phyloP scores from a whole-genome alignment of 2,888 invertebrate genomes.

The Ochlodes sylvanus region DNA sequence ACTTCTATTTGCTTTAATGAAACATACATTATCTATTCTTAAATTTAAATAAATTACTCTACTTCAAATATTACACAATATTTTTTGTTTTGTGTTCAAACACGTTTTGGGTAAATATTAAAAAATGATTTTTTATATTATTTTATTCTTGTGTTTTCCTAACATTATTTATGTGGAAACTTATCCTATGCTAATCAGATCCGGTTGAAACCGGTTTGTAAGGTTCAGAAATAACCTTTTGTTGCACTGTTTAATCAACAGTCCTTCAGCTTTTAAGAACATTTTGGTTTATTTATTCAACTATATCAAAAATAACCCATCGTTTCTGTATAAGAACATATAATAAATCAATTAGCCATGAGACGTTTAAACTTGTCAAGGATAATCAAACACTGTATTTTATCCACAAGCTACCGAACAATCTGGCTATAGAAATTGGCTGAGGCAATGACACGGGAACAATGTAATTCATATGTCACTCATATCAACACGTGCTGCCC shows the following conservation, averaged over 20 bases:
- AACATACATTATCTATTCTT: background rate
- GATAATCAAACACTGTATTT: constrained; percentile 1
- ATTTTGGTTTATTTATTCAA: background rate
- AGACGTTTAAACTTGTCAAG: background rate
- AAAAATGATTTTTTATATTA: too few species aligned
- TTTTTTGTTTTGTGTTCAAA: background rate
- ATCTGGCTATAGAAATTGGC: constrained; percentile 30
- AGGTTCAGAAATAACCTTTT: too few species aligned
- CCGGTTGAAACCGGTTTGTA: too few species aligned
- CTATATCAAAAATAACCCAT: background rate
- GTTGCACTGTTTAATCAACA: too few species aligned
- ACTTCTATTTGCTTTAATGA: background rate
- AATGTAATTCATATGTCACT: constrained; percentile 64
- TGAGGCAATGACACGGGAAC: constrained; percentile 47
- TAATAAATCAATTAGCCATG: background rate
- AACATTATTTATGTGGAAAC: too few species aligned
- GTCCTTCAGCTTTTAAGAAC: too few species aligned
- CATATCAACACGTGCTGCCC: constrained; percentile 59
- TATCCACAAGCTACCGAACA: constrained; percentile 31
- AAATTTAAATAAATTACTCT: background rate
- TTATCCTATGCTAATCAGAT: too few species aligned
- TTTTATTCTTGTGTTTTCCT: too few species aligned
- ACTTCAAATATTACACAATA: background rate
- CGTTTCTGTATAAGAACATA: background rate
- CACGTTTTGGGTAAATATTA: too few species aligned